These are phyloP conservation scores for Anagyrus pseudococci DNA, from an alignment of 2,888 invertebrate genomes.

Conservation along the genomic window DNA sequence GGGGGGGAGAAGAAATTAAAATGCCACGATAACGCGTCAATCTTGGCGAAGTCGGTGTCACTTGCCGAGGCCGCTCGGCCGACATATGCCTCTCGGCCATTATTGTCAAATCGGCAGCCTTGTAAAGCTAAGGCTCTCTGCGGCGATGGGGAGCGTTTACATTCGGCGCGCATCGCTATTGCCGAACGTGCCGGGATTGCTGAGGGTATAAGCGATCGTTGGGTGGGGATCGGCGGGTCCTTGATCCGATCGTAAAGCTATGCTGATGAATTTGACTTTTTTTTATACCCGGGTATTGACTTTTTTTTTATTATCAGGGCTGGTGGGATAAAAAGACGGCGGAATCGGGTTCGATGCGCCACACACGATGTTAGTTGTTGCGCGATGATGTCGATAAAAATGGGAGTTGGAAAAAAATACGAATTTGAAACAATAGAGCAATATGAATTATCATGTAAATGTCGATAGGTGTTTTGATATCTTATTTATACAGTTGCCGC, in stretches of 20 bases:
- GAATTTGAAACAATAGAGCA: too few species aligned
- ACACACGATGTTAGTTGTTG: background rate
- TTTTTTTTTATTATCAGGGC: background rate
- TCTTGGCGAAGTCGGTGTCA: too few species aligned
- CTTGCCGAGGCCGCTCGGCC: background rate
- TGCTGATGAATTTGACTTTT: background rate
- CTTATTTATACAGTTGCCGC: too few species aligned
- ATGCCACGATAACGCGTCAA: background rate
- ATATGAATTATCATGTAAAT: too few species aligned
- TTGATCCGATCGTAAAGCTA: slow-evolving; percentile 13
- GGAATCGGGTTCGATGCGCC: background rate
- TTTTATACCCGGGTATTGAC: background rate
- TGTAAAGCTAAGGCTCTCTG: background rate
- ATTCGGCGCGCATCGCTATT: slow-evolving; percentile 40
- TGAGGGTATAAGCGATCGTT: background rate
- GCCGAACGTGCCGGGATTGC: slow-evolving; percentile 9
- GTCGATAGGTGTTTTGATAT: too few species aligned
- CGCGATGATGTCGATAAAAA: too few species aligned
- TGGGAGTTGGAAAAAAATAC: too few species aligned
- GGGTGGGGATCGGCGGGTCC: slow-evolving; percentile 2
- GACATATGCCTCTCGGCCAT: background rate
- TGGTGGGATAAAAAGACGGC: background rate
- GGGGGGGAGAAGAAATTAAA: background rate
- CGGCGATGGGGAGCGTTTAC: slow-evolving; percentile 20
- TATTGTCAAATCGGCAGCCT: background rate